Evolutionary conservation across 2,888 invertebrate genomes (phyloP).

Genomic region (Lepidochitona cinerea): DNA sequence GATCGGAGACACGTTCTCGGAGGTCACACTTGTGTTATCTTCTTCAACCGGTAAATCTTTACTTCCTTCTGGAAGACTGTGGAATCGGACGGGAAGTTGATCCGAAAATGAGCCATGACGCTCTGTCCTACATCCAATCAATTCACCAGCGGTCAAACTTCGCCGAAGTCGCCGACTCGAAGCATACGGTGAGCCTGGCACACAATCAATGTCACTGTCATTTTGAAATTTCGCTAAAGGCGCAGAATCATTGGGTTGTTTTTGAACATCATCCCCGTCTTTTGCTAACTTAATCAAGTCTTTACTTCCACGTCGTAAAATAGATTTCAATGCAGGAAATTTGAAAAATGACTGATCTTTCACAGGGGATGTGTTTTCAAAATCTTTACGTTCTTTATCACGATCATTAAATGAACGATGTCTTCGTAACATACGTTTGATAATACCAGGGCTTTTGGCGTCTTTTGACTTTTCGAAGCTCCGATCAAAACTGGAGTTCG

Average conservation of each 20-base stretch:
- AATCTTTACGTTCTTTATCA: neutral
- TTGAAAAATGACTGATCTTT: constrained; percentile 3
- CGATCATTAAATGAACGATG: neutral
- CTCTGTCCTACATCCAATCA: neutral
- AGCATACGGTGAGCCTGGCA: constrained; percentile 41
- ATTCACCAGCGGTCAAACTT: constrained; percentile 15
- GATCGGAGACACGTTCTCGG: neutral
- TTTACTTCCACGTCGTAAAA: neutral
- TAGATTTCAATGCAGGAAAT: constrained; percentile 1
- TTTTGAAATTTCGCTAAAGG: constrained; percentile 42
- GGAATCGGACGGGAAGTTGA: neutral
- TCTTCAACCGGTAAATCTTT: neutral
- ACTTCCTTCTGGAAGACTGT: neutral
- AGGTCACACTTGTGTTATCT: neutral
- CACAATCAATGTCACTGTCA: constrained; percentile 43
- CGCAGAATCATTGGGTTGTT: neutral
- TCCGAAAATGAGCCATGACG: neutral
- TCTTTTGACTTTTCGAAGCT: neutral
- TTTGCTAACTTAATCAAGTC: neutral
- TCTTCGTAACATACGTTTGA: neutral
- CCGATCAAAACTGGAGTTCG: neutral
- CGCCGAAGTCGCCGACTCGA: constrained; percentile 33
- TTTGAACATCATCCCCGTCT: neutral
- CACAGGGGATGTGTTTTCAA: neutral
- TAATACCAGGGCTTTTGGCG: neutral